A percentile compares a stretch with the other conserved stretches of the same genome.
Conservation (phyloP, 2,113 vertebrate genomes). For the Haplochromis burtoni region DNA sequence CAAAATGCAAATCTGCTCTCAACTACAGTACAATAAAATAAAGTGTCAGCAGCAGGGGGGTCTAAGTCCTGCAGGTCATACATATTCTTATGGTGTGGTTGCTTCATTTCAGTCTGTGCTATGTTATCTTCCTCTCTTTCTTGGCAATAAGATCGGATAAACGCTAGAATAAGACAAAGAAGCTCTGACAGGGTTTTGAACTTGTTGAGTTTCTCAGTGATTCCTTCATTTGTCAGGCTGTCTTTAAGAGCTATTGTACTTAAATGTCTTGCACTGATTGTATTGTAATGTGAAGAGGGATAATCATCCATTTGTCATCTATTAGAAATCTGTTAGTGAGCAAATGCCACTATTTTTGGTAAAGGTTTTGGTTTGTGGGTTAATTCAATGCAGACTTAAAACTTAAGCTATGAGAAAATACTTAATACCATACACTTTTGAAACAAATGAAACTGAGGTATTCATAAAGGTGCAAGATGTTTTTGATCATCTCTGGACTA, state of each 20-base stretch:
- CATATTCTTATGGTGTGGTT: not conserved
- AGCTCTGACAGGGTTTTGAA: not conserved
- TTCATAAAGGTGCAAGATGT: not conserved
- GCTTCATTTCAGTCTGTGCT: not conserved
- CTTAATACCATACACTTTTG: not conserved
- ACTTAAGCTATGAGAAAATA: not conserved
- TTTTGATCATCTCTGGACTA: not conserved
- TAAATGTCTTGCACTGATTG: not conserved
- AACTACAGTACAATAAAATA: not conserved
- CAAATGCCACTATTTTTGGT: not conserved
- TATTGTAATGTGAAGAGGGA: not conserved
- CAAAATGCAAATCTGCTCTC: not conserved
- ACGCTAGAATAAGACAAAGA: not conserved
- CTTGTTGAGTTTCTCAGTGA: not conserved
- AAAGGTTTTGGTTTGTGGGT: not conserved
- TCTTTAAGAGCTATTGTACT: not conserved
- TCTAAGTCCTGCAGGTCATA: not conserved
- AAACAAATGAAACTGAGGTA: not conserved
- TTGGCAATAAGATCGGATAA: not conserved
- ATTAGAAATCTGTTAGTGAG: not conserved
- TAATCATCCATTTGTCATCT: not conserved
- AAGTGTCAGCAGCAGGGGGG: not conserved
- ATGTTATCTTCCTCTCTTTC: not conserved
- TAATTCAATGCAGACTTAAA: not conserved
- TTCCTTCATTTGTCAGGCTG: not conserved